Base-by-base conservation (phyloP, 2,888 invertebrate genomes). In the Amphipoea oculea region DNA sequence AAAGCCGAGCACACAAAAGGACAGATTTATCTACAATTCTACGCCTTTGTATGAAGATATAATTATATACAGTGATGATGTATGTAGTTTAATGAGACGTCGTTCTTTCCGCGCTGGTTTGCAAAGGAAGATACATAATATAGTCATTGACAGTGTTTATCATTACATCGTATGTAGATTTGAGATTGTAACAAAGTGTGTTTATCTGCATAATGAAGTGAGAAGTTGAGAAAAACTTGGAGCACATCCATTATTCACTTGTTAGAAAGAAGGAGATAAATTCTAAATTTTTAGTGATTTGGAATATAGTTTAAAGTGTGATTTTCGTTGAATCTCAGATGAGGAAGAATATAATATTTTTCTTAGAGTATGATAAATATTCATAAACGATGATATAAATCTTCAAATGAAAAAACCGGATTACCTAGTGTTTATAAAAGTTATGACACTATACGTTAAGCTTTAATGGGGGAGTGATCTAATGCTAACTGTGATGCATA, bases 1-100 rank as follows among this genome's bases (percentile, higher is more conserved):
- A 83, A 86, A 82, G 72, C 51, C 40, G 62, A 40, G 42, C 42
- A 60, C 5, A 84, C 73, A 84, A 84, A 75, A 66, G 84, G 51
- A 29, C 29, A 75, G 78, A 82, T 85, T 72, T 70, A 82, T 84
- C 75, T 75, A 70, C 48, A 60, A 76, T 81, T 78, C 75, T 78
- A 81, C 23, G 70, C 77, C 71, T 68, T 81, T 81, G 72, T 82
- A 20, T 20, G 36, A 42, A 60, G 20, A 51, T 67, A n/a, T 62
- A 62, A 14, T 48, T 14, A 54, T 74, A 67, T 65, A 48, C 23
- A 40, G 3, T 71, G 14, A 48, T 48, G 20, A 65, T 65, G 23
- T 20, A 74, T 69, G 12, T 48, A 42, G 65, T 48, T 12, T 66
- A 78, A 68, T 81, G 29, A 68, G 29, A 29, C 42, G 67, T 71